Evolutionary conservation across 2,888 invertebrate genomes (phyloP).

Genomic region (Chelonus formosanus): DNA sequence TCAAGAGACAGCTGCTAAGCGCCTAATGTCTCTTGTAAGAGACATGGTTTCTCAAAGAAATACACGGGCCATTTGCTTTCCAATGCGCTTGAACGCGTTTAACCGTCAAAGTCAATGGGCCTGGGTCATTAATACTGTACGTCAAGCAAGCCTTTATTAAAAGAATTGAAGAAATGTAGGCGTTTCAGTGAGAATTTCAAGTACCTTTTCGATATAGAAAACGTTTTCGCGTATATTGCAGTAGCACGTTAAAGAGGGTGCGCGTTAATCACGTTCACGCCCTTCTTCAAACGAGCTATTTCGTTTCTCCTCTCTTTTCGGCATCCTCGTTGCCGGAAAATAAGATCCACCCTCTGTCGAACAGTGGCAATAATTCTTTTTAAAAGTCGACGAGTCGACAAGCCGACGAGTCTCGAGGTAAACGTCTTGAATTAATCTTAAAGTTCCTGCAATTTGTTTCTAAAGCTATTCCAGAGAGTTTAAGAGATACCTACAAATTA

Average conservation of each 20-base stretch:
- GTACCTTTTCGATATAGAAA: constrained; percentile 34
- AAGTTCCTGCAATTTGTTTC: constrained; percentile 11
- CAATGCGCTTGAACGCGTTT: constrained; percentile 17
- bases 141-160: constrained; percentile 64
- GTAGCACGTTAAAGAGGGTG: constrained; percentile 40
- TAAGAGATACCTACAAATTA: constrained; percentile 6
- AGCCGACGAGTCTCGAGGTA: constrained; percentile 25
- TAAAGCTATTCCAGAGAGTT: constrained; percentile 1
- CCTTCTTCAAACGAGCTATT: constrained; percentile 41
- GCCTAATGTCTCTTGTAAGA: constrained; percentile 29
- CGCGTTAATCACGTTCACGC: constrained; percentile 58
- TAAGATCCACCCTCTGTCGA: constrained; percentile 33
- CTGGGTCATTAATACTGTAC: constrained; percentile 64
- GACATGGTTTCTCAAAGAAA: constrained; percentile 40
- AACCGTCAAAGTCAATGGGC: constrained; percentile 32
- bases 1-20: constrained; percentile 52
- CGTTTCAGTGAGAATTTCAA: constrained; percentile 57
- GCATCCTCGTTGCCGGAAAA: constrained; percentile 26
- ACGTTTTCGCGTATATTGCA: constrained; percentile 28
- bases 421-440: constrained; percentile 29
- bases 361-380: constrained; percentile 43
- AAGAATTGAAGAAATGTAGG: constrained; percentile 68
- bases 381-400: constrained; percentile 26
- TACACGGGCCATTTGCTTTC: constrained; percentile 41
- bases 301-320: constrained; percentile 21